phyloP scores from a whole-genome alignment of 2,888 invertebrate genomes.

The Hermaeophaga mercurialis region DNA sequence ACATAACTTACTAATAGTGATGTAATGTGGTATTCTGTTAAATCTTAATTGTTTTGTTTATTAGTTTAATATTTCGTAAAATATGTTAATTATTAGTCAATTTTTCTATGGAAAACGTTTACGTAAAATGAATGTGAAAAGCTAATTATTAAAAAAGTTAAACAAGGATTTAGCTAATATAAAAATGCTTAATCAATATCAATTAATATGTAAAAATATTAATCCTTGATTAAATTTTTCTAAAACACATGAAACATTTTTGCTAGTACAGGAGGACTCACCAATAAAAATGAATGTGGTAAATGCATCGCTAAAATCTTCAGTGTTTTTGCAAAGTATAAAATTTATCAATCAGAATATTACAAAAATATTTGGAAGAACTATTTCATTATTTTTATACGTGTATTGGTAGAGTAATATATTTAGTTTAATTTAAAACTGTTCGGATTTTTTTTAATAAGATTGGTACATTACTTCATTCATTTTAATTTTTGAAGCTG shows the following conservation, averaged over 20 bases:
- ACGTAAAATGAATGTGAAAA: background rate
- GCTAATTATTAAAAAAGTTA: background rate
- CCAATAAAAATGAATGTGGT: background rate
- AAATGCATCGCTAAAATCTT: background rate
- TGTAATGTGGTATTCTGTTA: background rate
- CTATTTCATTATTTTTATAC: background rate
- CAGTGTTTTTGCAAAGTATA: slow-evolving; percentile 2
- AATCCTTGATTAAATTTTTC: background rate
- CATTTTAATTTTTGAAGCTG: no score
- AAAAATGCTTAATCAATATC: background rate
- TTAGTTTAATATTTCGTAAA: background rate
- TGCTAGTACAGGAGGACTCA: background rate
- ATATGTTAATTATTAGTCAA: background rate
- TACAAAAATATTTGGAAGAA: slow-evolving; percentile 7
- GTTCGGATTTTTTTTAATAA: no score
- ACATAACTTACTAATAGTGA: background rate
- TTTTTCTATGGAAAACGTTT: background rate
- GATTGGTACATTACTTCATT: no score
- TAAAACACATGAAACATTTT: slow-evolving; percentile 1
- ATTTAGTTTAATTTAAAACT: no score
- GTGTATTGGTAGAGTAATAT: background rate
- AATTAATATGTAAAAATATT: background rate
- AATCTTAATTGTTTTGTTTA: background rate
- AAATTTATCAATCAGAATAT: slow-evolving; percentile 1
- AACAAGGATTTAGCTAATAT: no score